Evolutionary conservation across 64 coral and sea anemone species (phyloP), one percentile per base, ranked within the genome.

Genomic region (Pocillopora damicornis): DNA sequence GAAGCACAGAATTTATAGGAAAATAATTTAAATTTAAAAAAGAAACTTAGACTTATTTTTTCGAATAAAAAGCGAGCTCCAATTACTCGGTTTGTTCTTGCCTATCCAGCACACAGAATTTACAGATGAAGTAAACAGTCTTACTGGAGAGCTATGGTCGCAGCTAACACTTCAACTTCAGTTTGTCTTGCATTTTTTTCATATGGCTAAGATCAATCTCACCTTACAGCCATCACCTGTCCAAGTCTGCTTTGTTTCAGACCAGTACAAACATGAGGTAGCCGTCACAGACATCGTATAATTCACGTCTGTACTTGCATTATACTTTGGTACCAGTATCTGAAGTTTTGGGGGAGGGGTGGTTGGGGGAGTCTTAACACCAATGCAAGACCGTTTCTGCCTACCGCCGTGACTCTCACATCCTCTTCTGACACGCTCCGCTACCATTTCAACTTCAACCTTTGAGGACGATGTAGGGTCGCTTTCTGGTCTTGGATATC

Each of bases 311-410:
- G 91, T 93, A 45, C 42, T 80, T 22, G 77, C 76, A 42, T 97
- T 76, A 35, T 93, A 97, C 56, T 58, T 11, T 20, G 94, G 91
- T 63, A 74, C 88, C 15, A 93, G 6, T 10, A 97, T 79, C 13
- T 88, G 15, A 61, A 91, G 88, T 13, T 82, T 93, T 5, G 94
- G 91, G 9, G 94, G 81, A 8, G 91, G 82, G 15, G 91, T 97
- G 22, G 94, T 97, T 2, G 94, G 94, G 14, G 94, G 94, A 67
- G 87, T 84, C 75, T 97, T 97, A 59, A 97, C 91, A 30, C 92
- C 94, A 77, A 93, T 64, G 77, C 94, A 97, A 34, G 86, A 82
- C 15, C 94, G 79, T 74, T 97, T 97, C 59, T 86, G 75, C 26
- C 94, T 61, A 11, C 88, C 91, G 45, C 86, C 92, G 59, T 87